Evolutionary conservation across 2,888 invertebrate species (phyloP).

Genomic region (Cataglyphis altisquamis): DNA sequence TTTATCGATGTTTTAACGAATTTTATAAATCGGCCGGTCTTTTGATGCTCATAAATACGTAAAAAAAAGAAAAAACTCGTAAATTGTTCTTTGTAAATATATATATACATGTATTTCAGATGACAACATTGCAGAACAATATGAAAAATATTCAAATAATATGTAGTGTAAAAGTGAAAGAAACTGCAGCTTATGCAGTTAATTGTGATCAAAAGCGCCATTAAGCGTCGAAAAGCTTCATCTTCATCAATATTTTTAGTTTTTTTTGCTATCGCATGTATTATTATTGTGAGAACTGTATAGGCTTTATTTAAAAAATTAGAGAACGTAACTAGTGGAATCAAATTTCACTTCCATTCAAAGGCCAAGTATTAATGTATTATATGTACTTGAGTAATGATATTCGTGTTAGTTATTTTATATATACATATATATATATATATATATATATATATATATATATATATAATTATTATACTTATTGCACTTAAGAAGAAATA

Average conservation of each 20-base stretch:
- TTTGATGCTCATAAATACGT: conserved; percentile 51
- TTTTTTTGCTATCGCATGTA: conserved; percentile 11
- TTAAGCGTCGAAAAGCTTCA: conserved; percentile 37
- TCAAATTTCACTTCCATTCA: conserved; percentile 33
- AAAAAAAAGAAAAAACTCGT: conserved; percentile 47
- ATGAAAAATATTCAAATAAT: conserved; percentile 61
- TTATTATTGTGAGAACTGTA: conserved; percentile 28
- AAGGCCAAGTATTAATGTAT: conserved; percentile 55
- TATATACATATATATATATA: too few relatives aligned
- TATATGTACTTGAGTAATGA: conserved; percentile 29
- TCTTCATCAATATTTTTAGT: conserved; percentile 28
- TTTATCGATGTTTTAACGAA: conserved; percentile 90
- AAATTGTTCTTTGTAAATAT: conserved; percentile 69
- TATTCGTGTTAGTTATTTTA: not conserved
- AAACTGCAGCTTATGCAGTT: conserved; percentile 49
- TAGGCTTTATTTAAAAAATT: conserved; percentile 48
- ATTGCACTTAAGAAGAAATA: not conserved
- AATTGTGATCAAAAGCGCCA: conserved; percentile 51
- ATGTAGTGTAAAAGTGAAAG: conserved; percentile 59
- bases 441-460: too few relatives aligned
- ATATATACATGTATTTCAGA: conserved; percentile 73
- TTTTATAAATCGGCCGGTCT: conserved; percentile 87
- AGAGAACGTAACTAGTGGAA: conserved; percentile 51
- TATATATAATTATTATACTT: too few relatives aligned
- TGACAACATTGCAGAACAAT: conserved; percentile 68